Evolutionary conservation across 2,113 vertebrate genomes (phyloP).

Genomic region (Scytalopus superciliaris): DNA sequence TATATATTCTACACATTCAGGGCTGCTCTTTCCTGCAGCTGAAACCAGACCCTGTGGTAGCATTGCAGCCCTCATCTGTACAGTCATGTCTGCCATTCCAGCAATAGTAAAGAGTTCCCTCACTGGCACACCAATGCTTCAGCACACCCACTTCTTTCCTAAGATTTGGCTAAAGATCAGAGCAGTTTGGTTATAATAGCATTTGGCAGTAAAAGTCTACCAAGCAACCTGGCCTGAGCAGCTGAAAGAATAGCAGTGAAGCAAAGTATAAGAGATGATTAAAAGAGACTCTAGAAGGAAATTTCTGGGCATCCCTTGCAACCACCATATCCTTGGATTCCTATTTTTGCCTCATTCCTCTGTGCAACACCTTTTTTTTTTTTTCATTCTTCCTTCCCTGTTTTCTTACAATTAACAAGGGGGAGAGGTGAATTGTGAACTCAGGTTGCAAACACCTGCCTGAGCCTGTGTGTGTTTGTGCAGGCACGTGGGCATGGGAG

Average conservation of each 20-base stretch:
- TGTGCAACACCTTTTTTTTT: background rate
- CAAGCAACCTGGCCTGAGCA: slow-evolving; percentile 23
- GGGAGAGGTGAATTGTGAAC: background rate
- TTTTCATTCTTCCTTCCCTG: background rate
- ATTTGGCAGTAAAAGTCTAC: slow-evolving; percentile 53
- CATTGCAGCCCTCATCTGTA: background rate
- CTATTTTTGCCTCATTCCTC: background rate
- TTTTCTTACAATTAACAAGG: background rate
- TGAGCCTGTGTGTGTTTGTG: background rate
- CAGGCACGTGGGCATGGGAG: background rate
- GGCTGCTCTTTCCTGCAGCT: background rate
- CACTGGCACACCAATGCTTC: background rate
- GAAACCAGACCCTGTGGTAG: background rate
- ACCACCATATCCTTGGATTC: background rate
- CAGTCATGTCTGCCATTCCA: background rate
- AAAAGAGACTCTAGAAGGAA: background rate
- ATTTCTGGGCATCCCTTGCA: background rate
- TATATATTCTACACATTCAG: accelerated
- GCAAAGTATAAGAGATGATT: background rate
- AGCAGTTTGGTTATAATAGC: slow-evolving; percentile 50
- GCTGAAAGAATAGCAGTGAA: background rate
- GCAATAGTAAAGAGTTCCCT: slow-evolving; percentile 3
- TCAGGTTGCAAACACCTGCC: background rate
- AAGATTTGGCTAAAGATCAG: slow-evolving; percentile 70
- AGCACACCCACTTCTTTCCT: slow-evolving; percentile 64